These are phyloP conservation scores for Melanotaenia boesemani DNA, from an alignment of 2,797 vertebrate species.

Conservation along the genomic window DNA sequence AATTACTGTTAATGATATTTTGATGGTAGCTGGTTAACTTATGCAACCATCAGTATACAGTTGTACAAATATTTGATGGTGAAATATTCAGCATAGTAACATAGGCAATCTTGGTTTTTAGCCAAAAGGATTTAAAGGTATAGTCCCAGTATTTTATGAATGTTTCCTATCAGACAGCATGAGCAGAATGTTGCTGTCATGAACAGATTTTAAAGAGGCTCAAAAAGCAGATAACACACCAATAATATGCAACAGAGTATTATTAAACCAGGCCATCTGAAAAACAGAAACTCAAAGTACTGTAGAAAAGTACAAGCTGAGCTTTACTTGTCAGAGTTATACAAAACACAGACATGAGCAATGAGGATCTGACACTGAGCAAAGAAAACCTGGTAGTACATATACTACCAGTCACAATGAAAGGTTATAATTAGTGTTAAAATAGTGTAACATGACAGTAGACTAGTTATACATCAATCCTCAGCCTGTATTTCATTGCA, in stretches of 20 bases:
- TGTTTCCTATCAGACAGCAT: not conserved
- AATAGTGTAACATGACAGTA: no score
- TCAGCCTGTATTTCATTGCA: no score
- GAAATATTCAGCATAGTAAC: conserved; percentile 32
- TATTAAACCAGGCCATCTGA: no score
- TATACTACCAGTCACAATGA: not conserved
- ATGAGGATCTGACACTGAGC: not conserved
- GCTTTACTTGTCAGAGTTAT: not conserved
- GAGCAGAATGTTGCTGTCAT: not conserved
- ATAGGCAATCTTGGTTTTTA: conserved; percentile 25
- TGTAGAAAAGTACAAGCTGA: not conserved
- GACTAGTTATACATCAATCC: no score
- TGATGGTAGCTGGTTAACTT: conserved; percentile 78
- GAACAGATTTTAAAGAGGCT: no score
- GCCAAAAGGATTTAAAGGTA: conserved; percentile 34
- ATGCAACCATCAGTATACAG: conserved; percentile 57
- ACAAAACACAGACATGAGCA: not conserved
- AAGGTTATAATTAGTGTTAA: no score
- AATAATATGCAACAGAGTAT: no score
- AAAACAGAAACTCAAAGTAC: no score
- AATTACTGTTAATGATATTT: conserved; percentile 79
- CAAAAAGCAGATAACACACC: no score
- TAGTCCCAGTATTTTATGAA: conserved; percentile 20
- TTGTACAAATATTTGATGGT: conserved; percentile 64
- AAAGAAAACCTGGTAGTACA: not conserved